phyloP scores from a whole-genome alignment of 2,888 invertebrate genomes.

The Drosophila pseudotakahashii region DNA sequence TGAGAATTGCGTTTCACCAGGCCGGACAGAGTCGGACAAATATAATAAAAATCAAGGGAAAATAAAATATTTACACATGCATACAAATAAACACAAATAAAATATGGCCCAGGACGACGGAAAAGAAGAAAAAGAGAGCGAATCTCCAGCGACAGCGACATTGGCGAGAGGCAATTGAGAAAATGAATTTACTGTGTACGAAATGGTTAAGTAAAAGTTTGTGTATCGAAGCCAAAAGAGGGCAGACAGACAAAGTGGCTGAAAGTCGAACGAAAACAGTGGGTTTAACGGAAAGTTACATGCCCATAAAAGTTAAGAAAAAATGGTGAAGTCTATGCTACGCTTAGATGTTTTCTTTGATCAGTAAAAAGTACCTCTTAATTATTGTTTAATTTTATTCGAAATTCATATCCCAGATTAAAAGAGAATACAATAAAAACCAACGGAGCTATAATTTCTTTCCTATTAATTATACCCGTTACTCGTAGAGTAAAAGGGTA shows the following conservation, averaged over 20 bases:
- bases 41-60: constrained; percentile 75
- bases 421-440: no score
- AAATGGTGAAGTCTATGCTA: no score
- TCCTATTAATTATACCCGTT: no score
- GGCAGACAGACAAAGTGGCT: constrained; percentile 11
- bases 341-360: neutral
- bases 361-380: neutral
- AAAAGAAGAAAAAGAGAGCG: neutral
- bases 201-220: constrained; percentile 69
- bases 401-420: no score
- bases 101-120: constrained; percentile 47
- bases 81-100: constrained; percentile 75
- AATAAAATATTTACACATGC: constrained; percentile 76
- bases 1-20: constrained; percentile 51
- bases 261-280: constrained; percentile 16
- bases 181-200: constrained; percentile 75
- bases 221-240: constrained; percentile 27
- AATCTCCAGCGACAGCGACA: constrained; percentile 46
- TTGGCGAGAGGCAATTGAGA: constrained; percentile 69
- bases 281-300: neutral
- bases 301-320: neutral
- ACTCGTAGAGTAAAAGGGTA: no score
- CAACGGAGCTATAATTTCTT: no score
- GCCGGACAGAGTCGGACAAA: constrained; percentile 47
- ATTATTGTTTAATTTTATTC: no score